Percentiles rank a stretch among this genome's conserved stretches.
Conservation (phyloP, 2,113 vertebrate genomes). For the Limanda limanda region DNA sequence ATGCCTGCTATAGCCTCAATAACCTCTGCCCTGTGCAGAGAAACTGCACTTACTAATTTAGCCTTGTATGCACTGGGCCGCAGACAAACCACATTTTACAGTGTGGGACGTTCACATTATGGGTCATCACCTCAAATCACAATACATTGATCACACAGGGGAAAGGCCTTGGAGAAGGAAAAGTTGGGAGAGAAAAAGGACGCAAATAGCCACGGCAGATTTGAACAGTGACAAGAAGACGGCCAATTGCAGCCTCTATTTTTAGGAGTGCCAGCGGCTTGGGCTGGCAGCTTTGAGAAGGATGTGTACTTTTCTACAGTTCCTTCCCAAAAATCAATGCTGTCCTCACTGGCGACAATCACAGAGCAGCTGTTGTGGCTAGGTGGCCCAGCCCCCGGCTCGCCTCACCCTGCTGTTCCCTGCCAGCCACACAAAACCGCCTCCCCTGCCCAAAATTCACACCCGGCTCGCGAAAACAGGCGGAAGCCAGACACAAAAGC, state of each 20-base stretch:
- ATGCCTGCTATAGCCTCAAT: slow-evolving; percentile 54
- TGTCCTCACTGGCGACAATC: slow-evolving; percentile 81
- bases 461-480: slow-evolving; percentile 65
- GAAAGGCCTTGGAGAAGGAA: slow-evolving; percentile 1
- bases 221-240: slow-evolving; percentile 75
- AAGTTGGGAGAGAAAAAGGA: slow-evolving; percentile 3
- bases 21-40: slow-evolving; percentile 58
- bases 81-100: slow-evolving; percentile 60
- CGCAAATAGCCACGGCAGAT: slow-evolving; percentile 69
- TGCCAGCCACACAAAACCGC: slow-evolving; percentile 62
- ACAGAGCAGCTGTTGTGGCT: slow-evolving; percentile 82
- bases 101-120: slow-evolving; percentile 40
- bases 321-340: slow-evolving; percentile 85
- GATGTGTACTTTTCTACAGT: slow-evolving; percentile 84
- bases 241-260: slow-evolving; percentile 78
- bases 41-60: slow-evolving; percentile 61
- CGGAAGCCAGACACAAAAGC: slow-evolving; percentile 63
- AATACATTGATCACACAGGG: slow-evolving; percentile 55
- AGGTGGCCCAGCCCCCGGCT: slow-evolving; percentile 57
- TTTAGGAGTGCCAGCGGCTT: slow-evolving; percentile 67
- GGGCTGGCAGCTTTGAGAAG: slow-evolving; percentile 75
- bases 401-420: slow-evolving; percentile 69
- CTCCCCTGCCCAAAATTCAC: slow-evolving; percentile 61
- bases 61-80: slow-evolving; percentile 47
- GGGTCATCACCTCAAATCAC: slow-evolving; percentile 65